Evolutionary conservation across 1,140 invertebrate species (phyloP).

Genomic region (Drosophila sp.): DNA sequence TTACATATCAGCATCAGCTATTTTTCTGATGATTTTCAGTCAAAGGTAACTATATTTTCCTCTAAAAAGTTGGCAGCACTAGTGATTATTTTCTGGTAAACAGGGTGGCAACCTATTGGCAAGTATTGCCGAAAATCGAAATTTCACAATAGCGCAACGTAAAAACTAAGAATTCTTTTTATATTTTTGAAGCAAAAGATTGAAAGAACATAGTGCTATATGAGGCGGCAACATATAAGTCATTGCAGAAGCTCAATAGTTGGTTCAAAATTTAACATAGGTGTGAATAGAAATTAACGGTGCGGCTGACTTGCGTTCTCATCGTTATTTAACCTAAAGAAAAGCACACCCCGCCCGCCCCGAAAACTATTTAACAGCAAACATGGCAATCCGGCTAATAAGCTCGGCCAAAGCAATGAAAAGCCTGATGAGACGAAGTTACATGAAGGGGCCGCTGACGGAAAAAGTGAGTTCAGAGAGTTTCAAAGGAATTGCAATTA

Average conservation of each 20-base stretch:
- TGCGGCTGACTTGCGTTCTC: constrained; percentile 46
- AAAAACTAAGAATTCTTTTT: constrained; percentile 60
- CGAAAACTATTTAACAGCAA: constrained; percentile 30
- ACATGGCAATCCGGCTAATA: constrained; percentile 77
- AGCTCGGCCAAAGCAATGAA: constrained; percentile 71
- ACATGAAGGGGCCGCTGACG: constrained; percentile 50
- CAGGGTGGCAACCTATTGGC: too few species aligned
- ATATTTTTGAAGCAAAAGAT: constrained; percentile 26
- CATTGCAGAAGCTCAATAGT: constrained; percentile 22
- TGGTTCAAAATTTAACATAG: constrained; percentile 58
- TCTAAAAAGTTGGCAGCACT: too few species aligned
- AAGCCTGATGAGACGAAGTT: constrained; percentile 62
- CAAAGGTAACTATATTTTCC: too few species aligned
- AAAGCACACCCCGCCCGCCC: constrained; percentile 14
- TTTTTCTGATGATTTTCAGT: too few species aligned
- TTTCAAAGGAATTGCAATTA: neutral
- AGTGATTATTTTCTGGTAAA: too few species aligned
- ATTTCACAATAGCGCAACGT: constrained; percentile 73
- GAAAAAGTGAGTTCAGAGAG: constrained; percentile 31
- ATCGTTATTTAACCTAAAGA: constrained; percentile 76
- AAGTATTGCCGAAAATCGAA: constrained; percentile 61
- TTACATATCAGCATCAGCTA: too few species aligned
- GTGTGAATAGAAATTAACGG: constrained; percentile 31
- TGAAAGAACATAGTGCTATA: constrained; percentile 46
- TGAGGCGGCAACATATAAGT: constrained; percentile 45